phyloP scores from a whole-genome alignment of 1,140 invertebrate species.

The Drosophila teissieri region DNA sequence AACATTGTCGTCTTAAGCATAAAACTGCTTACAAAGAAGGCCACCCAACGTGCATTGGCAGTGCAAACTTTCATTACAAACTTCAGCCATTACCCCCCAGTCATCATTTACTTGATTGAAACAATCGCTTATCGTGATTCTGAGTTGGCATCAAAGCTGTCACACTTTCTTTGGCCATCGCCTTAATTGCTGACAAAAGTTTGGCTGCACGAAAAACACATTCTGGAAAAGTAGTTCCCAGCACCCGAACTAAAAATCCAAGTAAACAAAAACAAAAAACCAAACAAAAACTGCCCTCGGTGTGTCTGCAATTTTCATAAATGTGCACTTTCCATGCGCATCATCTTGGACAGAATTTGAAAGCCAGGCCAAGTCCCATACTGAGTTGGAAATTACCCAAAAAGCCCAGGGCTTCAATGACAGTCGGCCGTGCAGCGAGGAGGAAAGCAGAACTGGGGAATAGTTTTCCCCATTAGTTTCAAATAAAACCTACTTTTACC shows the following conservation, averaged over 20 bases:
- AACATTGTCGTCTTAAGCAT: not conserved
- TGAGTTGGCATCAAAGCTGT: constrained; percentile 15
- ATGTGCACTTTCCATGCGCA: constrained; percentile 66
- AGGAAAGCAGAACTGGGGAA: constrained; percentile 47
- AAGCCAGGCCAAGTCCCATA: constrained; percentile 37
- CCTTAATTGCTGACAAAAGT: constrained; percentile 50
- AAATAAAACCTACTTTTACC: constrained; percentile 77
- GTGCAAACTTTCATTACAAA: constrained; percentile 8
- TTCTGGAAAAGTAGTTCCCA: constrained; percentile 31
- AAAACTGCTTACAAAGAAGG: not conserved
- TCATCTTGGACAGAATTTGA: constrained; percentile 62
- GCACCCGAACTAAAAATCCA: constrained; percentile 8
- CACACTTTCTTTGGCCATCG: constrained; percentile 63
- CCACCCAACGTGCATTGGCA: not conserved
- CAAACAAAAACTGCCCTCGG: constrained; percentile 18
- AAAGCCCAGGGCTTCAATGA: constrained; percentile 55
- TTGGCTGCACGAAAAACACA: constrained; percentile 55
- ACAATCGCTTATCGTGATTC: constrained; percentile 47
- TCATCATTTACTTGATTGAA: constrained; percentile 37
- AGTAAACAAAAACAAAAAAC: not conserved
- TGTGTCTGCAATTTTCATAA: constrained; percentile 70
- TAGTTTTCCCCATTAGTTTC: constrained; percentile 71
- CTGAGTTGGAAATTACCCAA: constrained; percentile 42
- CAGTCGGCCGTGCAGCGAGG: constrained; percentile 30
- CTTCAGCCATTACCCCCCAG: not conserved